Base-by-base conservation (phyloP, 2,113 vertebrate genomes). In the Orientallactaga bullata region DNA sequence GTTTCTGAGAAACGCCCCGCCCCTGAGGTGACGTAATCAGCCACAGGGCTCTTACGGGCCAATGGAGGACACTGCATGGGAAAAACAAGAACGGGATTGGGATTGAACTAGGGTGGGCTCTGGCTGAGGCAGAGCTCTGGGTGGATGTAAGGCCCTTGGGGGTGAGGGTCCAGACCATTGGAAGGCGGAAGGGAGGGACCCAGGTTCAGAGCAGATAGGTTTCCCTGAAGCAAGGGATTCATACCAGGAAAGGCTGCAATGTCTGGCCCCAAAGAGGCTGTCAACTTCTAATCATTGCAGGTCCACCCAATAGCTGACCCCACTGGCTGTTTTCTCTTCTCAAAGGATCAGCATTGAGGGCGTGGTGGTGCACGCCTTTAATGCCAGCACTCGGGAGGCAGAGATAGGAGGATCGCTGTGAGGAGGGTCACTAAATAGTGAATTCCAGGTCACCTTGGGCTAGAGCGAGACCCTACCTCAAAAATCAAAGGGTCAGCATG, bases 21-120 rank as follows among this genome's bases (percentile, higher is more conserved):
- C n/a, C n/a, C n/a, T n/a, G n/a, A n/a, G n/a, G n/a, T n/a, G n/a
- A n/a, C n/a, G n/a, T n/a, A n/a, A n/a, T n/a, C n/a, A n/a, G n/a
- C n/a, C n/a, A n/a, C n/a, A 8, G 8, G 8, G 42, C 42, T 47
- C 42, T 5, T 47, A 47, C 5, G 42, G 73, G 81, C 81, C 16
- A 32, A 0, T 18, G 28, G 13, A 79, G 65, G n/a, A 24, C 17
- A 28, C 23, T 5, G 63, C 0, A 1, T 2, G 5, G n/a, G 15
- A 55, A 55, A 61, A 39, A 72, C 32, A 71, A 55, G 32, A 32
- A 39, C 30, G 42, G 16, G 6, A 21, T 61, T 71, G 55, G n/a
- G 18, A 21, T 4, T 23, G 39, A 68, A 58, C 23, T 16, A 16
- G 6, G 21, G 69, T 24, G 15, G 60, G 71, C 5, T n/a, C 39